A percentile compares a stretch with the other conserved stretches of the same genome.
Conservation (phyloP, 2,888 invertebrate genomes). For the Papilio demoleus region DNA sequence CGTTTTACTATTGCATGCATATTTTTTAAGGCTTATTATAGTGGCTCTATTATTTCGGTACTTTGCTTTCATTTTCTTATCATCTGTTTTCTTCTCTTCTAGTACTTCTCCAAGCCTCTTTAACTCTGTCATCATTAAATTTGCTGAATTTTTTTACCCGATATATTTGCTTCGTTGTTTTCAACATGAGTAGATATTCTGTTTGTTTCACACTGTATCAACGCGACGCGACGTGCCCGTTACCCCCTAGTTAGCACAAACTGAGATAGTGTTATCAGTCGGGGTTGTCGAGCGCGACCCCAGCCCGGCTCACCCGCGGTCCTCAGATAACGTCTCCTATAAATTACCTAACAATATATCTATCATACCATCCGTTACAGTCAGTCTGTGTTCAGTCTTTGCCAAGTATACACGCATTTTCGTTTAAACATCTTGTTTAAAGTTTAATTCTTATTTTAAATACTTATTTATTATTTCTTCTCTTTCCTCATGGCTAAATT, state of each 20-base stretch:
- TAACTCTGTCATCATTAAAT: neutral
- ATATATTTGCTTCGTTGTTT: neutral
- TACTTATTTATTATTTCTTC: conserved; percentile 26
- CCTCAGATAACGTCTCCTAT: conserved; percentile 70
- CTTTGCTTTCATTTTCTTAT: too few relatives aligned
- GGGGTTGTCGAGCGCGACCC: conserved; percentile 66
- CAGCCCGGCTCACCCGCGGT: conserved; percentile 57
- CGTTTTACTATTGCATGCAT: too few relatives aligned
- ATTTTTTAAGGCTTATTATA: too few relatives aligned
- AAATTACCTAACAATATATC: conserved; percentile 62
- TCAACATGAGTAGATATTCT: conserved; percentile 14
- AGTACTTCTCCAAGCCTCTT: too few relatives aligned
- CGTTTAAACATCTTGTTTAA: neutral
- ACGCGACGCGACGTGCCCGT: conserved; percentile 54
- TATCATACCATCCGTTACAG: conserved; percentile 47
- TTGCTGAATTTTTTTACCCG: neutral
- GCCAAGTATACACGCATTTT: conserved; percentile 51
- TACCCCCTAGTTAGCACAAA: conserved; percentile 77
- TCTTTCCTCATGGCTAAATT: conserved; percentile 77
- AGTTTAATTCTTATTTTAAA: conserved; percentile 39
- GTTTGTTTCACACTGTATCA: conserved; percentile 48
- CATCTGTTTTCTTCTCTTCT: too few relatives aligned
- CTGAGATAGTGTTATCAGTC: conserved; percentile 68
- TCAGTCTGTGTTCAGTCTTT: conserved; percentile 53
- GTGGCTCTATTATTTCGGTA: too few relatives aligned